phyloP scores from a whole-genome alignment of 2,797 vertebrate genomes.

The Sus cebifrons region DNA sequence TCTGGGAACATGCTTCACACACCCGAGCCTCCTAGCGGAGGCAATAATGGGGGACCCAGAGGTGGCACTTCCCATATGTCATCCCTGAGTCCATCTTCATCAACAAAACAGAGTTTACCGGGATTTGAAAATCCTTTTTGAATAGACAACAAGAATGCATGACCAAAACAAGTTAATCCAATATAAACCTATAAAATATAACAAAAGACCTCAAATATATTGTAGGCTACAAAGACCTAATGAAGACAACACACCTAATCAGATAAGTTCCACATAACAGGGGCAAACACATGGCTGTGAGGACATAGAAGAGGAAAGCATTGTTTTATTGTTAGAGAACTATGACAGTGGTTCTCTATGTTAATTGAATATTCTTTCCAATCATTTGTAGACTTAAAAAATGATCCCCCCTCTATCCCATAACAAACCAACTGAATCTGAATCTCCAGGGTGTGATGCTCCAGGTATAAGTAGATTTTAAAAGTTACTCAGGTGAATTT shows the following conservation, averaged over 20 bases:
- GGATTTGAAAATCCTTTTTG: not conserved
- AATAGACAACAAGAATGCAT: not conserved
- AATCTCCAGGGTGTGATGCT: not conserved
- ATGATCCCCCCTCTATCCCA: not conserved
- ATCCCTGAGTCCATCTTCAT: fast-evolving
- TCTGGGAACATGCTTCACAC: not conserved
- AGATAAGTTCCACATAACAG: not conserved
- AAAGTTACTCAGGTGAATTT: not conserved
- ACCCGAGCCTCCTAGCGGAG: too few relatives aligned
- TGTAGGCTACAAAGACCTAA: not conserved
- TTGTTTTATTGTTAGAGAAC: not conserved
- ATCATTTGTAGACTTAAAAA: not conserved
- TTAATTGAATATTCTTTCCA: not conserved
- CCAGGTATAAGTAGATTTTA: not conserved
- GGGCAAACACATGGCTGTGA: not conserved
- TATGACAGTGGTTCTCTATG: not conserved
- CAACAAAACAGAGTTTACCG: not conserved
- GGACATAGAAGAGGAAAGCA: not conserved
- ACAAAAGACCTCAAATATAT: not conserved
- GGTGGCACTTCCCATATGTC: fast-evolving
- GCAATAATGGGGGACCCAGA: not conserved
- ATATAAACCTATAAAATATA: not conserved
- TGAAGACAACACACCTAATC: not conserved
- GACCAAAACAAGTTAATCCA: not conserved
- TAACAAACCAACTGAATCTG: not conserved